Evolutionary conservation across 2,888 invertebrate species (phyloP).

Genomic region (Chorisops tibialis): DNA sequence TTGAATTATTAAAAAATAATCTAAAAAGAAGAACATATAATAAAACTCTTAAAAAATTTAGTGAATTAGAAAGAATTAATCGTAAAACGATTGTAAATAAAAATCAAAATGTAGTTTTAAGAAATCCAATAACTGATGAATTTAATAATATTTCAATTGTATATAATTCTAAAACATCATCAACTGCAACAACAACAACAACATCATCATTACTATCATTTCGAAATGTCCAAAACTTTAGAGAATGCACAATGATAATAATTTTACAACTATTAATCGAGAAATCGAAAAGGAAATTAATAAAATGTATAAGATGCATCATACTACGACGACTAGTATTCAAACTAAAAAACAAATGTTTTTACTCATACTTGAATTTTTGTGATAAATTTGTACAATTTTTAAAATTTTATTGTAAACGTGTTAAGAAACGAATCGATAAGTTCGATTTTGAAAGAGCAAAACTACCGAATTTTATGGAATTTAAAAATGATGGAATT

Average conservation of each 20-base stretch:
- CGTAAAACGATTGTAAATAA: constrained; percentile 3
- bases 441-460: too few relatives aligned
- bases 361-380: constrained; percentile 24
- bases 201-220: not conserved
- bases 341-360: not conserved
- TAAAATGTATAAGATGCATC: not conserved
- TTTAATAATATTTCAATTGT: constrained; percentile 13
- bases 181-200: too few relatives aligned
- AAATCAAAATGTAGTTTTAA: not conserved
- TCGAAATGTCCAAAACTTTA: not conserved
- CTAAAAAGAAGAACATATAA: not conserved
- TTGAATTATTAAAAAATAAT: not conserved
- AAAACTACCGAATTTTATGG: constrained; percentile 12
- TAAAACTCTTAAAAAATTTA: constrained; percentile 1
- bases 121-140: not conserved
- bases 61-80: not conserved
- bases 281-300: not conserved
- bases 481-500: constrained; percentile 33
- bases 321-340: not conserved
- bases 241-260: not conserved
- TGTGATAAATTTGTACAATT: constrained; percentile 31
- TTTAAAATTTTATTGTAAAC: constrained; percentile 22
- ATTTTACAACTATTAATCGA: not conserved
- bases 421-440: constrained; percentile 2
- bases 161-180: not conserved